Percentiles rank a stretch among this genome's conserved stretches.
These are phyloP conservation scores for Tenthredo scrophulariae DNA, from an alignment of 2,888 invertebrate species.

Conservation along the genomic window DNA sequence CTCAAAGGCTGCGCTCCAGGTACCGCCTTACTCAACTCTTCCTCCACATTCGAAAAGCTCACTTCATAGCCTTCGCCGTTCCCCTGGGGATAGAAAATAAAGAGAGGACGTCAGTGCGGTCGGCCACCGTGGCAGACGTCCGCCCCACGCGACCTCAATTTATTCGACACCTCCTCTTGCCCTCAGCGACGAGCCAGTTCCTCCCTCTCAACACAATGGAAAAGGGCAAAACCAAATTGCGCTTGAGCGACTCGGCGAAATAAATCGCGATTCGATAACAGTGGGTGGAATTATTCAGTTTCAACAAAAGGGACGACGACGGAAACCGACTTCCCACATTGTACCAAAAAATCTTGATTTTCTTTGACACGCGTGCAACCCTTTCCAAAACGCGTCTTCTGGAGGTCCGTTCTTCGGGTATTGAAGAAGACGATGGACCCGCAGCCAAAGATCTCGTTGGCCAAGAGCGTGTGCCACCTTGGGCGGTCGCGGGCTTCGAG, in stretches of 20 bases:
- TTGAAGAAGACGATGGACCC: slow-evolving; percentile 16
- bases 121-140: slow-evolving; percentile 70
- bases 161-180: slow-evolving; percentile 78
- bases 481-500: slow-evolving; percentile 74
- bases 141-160: slow-evolving; percentile 77
- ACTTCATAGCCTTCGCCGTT: slow-evolving; percentile 12
- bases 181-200: slow-evolving; percentile 65
- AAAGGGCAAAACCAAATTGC: slow-evolving; percentile 18
- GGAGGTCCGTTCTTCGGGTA: too few species aligned
- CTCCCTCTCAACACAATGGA: slow-evolving; percentile 45
- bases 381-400: background rate
- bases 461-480: slow-evolving; percentile 76
- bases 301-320: too few species aligned
- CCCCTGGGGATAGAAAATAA: slow-evolving; percentile 60
- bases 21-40: slow-evolving; percentile 18
- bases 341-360: slow-evolving; percentile 65
- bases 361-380: slow-evolving; percentile 66
- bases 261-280: background rate
- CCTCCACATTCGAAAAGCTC: background rate
- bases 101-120: slow-evolving; percentile 67
- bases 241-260: background rate
- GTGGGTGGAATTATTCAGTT: background rate
- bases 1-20: background rate
- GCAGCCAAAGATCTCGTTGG: slow-evolving; percentile 55
- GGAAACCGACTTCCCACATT: too few species aligned